Evolutionary conservation across 2,797 vertebrate genomes (phyloP), one percentile per base, ranked within the genome.

Genomic region (Phalloptychus januarius): DNA sequence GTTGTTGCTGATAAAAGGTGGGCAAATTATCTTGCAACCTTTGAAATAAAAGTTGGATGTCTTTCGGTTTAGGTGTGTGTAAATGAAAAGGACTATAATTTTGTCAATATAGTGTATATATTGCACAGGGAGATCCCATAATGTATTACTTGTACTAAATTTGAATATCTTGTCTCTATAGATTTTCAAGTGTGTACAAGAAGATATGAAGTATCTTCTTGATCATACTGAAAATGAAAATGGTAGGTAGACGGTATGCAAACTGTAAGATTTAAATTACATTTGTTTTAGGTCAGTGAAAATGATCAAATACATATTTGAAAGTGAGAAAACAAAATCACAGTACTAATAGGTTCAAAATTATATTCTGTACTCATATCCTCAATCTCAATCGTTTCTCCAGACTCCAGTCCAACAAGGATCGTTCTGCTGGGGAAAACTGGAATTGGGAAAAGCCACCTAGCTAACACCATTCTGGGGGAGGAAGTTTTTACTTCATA

Each of bases 351-450:
- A 20, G 18, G 7, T 25, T 31, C 45, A 2, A 1, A 52, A 18
- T 8, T 38, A 4, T 67, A 7, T 44, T n/a, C 4, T 23, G 44
- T 15, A 45, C 15, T 45, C 13, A 45, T 16, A 15, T 45, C 13
- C 3, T 16, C 44, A 45, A 45, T 45, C 11, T 45, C 44, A 45
- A 45, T 42, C 4, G 1, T 45, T 45, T 45, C 36, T 83, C 0
- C 48, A 88, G 87, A 0, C 0, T 76, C 79, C 5, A 52, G 63
- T 0, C 0, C 84, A 0, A 86, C 12, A 25, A 90, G 87, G 73
- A 3, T 91, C 0, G 36, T 91, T 36, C 71, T 93, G 44, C 73
- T 93, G 71, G 91, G 91, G 20, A 93, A 93, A 85, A 91, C 88
- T 13, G 90, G 91, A 76, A 16, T 70, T 8, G 91, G 91, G 36